These are phyloP conservation scores for Tenthredo mesomela DNA, from an alignment of 2,888 invertebrate species.

Conservation along the genomic window DNA sequence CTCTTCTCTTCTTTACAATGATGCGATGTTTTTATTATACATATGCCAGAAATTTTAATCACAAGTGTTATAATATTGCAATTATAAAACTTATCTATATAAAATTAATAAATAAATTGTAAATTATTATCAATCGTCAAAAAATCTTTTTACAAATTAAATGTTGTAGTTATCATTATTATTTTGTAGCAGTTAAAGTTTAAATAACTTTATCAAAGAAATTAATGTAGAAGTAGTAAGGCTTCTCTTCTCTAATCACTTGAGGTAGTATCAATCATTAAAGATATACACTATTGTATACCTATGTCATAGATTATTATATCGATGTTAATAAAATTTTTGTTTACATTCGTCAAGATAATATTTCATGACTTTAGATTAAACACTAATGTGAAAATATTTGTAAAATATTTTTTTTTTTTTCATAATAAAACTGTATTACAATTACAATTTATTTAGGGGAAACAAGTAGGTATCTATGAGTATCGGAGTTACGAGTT, in stretches of 20 bases:
- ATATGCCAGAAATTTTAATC: background rate
- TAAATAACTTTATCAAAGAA: background rate
- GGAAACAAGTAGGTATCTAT: background rate
- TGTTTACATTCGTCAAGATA: background rate
- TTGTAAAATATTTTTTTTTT: too few species aligned
- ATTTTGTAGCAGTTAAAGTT: background rate
- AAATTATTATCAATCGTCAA: background rate
- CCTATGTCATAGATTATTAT: slow-evolving; percentile 9
- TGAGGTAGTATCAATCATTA: background rate
- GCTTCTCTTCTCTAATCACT: background rate
- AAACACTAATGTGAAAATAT: background rate
- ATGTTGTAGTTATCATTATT: background rate
- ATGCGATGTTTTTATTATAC: background rate
- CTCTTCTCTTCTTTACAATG: background rate
- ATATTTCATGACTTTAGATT: background rate
- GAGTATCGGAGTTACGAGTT: background rate
- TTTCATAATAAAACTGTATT: background rate
- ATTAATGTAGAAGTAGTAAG: background rate
- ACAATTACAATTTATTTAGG: slow-evolving; percentile 10
- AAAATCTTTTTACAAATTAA: background rate
- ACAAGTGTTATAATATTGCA: background rate
- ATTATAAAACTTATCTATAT: background rate
- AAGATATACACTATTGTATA: background rate
- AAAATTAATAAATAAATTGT: background rate
- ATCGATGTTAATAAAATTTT: too few species aligned